Evolutionary conservation across 2,888 invertebrate genomes (phyloP).

Genomic region (Listrodromus nycthemerus): DNA sequence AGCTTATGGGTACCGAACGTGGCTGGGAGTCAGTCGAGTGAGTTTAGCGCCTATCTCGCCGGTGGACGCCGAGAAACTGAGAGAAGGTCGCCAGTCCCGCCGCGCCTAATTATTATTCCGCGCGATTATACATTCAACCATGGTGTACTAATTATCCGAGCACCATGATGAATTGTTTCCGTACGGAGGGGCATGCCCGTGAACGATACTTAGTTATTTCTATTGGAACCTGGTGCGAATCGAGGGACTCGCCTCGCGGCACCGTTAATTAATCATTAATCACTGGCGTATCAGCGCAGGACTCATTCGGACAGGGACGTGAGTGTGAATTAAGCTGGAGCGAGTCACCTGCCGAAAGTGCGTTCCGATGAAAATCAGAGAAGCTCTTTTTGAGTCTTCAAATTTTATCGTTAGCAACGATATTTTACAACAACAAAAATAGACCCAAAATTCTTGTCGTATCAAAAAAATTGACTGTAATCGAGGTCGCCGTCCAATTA

Average conservation of each 20-base stretch:
- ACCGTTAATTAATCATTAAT: conserved; percentile 78
- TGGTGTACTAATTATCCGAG: conserved; percentile 80
- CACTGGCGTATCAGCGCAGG: conserved; percentile 73
- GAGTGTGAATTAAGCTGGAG: conserved; percentile 5
- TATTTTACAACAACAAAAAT: too few species aligned
- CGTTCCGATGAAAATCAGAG: background rate
- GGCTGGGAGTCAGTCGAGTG: background rate
- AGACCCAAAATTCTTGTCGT: too few species aligned
- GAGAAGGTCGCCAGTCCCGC: conserved; percentile 18
- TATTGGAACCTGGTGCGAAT: conserved; percentile 75
- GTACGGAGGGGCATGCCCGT: conserved; percentile 75
- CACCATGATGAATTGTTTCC: conserved; percentile 81
- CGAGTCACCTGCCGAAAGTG: conserved; percentile 14
- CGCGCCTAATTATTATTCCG: conserved; percentile 75
- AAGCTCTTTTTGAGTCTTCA: too few species aligned
- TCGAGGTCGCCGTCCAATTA: too few species aligned
- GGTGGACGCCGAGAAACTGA: background rate
- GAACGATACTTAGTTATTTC: conserved; percentile 81
- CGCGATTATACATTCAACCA: conserved; percentile 79
- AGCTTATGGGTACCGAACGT: conserved; percentile 1
- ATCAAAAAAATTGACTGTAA: too few species aligned
- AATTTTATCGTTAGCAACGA: too few species aligned
- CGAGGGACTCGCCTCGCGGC: conserved; percentile 61
- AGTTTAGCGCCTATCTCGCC: conserved; percentile 10
- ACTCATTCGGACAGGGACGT: conserved; percentile 68